Evolutionary conservation across 2,113 vertebrate species (phyloP).

Genomic region (Epinephelus cyanopodus): DNA sequence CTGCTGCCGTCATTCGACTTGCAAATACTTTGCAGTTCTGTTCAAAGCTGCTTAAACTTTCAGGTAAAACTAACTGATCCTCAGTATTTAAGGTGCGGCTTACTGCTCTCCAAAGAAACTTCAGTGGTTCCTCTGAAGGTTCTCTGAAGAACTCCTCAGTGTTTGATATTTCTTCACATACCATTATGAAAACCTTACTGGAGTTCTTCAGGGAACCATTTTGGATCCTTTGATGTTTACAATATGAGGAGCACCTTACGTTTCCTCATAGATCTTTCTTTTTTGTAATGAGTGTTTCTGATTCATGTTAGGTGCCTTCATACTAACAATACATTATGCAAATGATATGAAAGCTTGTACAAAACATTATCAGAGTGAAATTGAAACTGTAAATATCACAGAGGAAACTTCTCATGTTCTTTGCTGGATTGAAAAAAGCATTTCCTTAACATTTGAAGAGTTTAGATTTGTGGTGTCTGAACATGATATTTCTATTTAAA

Average conservation of each 20-base stretch:
- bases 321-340: slow-evolving; percentile 24
- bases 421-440: neutral
- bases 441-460: neutral
- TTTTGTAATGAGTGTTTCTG: slow-evolving; percentile 24
- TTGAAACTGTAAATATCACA: slow-evolving; percentile 2
- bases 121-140: neutral
- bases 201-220: slow-evolving; percentile 45
- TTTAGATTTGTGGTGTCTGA: neutral
- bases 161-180: neutral
- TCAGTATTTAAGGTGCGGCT: slow-evolving; percentile 15
- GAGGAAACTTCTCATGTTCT: neutral
- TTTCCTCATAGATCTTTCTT: neutral
- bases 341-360: neutral
- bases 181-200: neutral
- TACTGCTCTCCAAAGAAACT: neutral
- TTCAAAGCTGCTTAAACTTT: slow-evolving; percentile 13
- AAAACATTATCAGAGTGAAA: slow-evolving; percentile 3
- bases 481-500: slow-evolving; percentile 1
- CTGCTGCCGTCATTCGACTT: neutral
- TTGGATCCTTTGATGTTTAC: slow-evolving; percentile 32
- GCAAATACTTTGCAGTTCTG: neutral
- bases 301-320: slow-evolving; percentile 19
- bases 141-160: slow-evolving; percentile 8
- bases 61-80: neutral
- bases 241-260: neutral